Base-by-base conservation (phyloP, 2,888 invertebrate species). In the Eupithecia centaureata region DNA sequence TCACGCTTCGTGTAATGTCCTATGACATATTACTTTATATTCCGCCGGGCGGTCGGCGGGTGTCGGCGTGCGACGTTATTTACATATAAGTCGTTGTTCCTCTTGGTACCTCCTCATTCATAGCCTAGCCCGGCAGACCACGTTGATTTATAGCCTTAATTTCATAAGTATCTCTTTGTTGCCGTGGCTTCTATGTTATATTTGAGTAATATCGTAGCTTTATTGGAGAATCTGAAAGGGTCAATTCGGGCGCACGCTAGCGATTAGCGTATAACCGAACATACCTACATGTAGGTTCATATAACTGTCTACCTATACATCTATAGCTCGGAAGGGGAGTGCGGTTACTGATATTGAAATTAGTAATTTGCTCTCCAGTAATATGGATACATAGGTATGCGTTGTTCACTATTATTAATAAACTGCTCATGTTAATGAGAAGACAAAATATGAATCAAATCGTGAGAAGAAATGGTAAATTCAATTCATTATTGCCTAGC, bases 81-180 rank as follows among this genome's bases (percentile, higher is more conserved):
- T 91, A 91, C 92, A 91, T 91, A 90, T 84, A 90, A 84, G 87
- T 86, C 90, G 88, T 88, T 90, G 89, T 89, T 90, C 89, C 87
- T 82, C 62, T 57, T 68, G 68, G 61, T 68, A 68, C 68, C 68
- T 67, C 58, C 66, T 89, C 92, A 90, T 91, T 91, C 91, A 88
- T 86, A 80, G 86, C 83, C 81, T 80, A 82, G 82, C 83, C 77
- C 81, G 83, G 82, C 84, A 80, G 81, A 78, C 79, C 82, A 81
- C 77, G 82, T 85, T 91, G 92, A 93, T 92, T 92, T 92, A 92
- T 92, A 82, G 87, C 86, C 86, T 91, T 92, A 92, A 92, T 92
- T 92, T 93, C 91, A 91, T 92, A 92, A 92, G 91, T 91, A 90
- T 89, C 91, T 92, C 90, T 91, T 92, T 92, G 92, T 92, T 90